Conservation (phyloP, 2,113 vertebrate species). For the Zosterops pallidus region DNA sequence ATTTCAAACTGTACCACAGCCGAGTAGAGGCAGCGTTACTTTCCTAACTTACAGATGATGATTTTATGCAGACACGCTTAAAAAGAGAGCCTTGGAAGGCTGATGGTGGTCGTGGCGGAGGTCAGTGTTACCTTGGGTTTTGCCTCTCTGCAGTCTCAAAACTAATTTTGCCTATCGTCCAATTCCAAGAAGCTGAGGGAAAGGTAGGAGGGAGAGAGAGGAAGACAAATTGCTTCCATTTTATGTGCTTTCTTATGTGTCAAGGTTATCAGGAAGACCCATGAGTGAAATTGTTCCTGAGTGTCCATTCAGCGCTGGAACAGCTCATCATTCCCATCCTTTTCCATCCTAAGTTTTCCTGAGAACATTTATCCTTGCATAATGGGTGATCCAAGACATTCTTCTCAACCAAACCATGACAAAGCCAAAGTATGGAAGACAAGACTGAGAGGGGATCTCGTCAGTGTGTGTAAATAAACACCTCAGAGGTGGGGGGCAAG, state of each 20-base stretch:
- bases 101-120: background rate
- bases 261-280: background rate
- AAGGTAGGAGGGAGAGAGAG: background rate
- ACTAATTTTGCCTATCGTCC: background rate
- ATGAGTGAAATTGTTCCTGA: background rate
- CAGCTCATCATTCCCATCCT: background rate
- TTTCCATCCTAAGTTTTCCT: background rate
- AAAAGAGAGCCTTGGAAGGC: background rate
- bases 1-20: background rate
- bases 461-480: background rate
- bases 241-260: background rate
- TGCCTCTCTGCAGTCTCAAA: fast-evolving
- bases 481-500: background rate
- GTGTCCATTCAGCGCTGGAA: background rate
- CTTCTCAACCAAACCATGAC: background rate
- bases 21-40: background rate
- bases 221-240: background rate
- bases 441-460: background rate
- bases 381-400: background rate
- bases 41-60: background rate
- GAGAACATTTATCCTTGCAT: background rate
- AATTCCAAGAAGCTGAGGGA: background rate
- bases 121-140: background rate
- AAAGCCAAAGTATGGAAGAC: background rate
- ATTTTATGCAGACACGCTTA: background rate